Evolutionary conservation across 2,888 invertebrate genomes (phyloP).

Genomic region (Incurvaria masculella): DNA sequence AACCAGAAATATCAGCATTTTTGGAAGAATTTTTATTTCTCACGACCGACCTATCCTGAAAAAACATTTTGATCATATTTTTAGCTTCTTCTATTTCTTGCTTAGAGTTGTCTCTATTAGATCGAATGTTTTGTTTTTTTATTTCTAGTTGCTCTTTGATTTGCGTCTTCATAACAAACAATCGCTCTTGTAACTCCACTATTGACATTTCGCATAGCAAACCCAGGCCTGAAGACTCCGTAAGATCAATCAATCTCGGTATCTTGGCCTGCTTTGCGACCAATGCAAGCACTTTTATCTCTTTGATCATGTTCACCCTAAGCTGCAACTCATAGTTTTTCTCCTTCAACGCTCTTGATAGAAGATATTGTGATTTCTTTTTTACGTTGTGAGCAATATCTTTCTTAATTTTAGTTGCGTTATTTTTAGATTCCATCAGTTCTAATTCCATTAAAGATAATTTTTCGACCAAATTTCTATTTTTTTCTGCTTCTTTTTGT

Average conservation of each 20-base stretch:
- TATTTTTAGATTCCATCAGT: constrained; percentile 31
- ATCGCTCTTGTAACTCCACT: constrained; percentile 57
- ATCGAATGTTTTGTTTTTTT: constrained; percentile 41
- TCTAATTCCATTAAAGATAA: constrained; percentile 31
- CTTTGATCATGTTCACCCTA: constrained; percentile 45
- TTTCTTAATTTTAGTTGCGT: constrained; percentile 28
- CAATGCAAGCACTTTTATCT: constrained; percentile 45
- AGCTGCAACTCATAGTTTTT: constrained; percentile 50
- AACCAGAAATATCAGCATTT: no score
- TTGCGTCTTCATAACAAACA: constrained; percentile 44
- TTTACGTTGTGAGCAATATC: constrained; percentile 30
- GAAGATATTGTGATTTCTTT: constrained; percentile 28
- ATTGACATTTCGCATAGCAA: constrained; percentile 64
- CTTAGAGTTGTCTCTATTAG: constrained; percentile 40
- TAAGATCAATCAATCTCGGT: constrained; percentile 56
- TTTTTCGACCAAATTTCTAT: constrained; percentile 43
- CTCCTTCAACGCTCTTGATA: constrained; percentile 36
- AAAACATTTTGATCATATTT: constrained; percentile 27
- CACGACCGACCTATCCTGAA: background rate
- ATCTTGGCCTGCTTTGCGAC: constrained; percentile 50
- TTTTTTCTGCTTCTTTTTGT: constrained; percentile 42
- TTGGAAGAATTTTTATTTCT: no score
- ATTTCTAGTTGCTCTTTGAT: constrained; percentile 51
- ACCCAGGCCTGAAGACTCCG: constrained; percentile 56
- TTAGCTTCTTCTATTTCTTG: constrained; percentile 45